Evolutionary conservation across 2,113 vertebrate species (phyloP).

Genomic region (Oryctolagus cuniculus): mOryCun1.1 NC_091433.1:165327501-165328000

Average conservation of each 20-base stretch:
- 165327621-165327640: background rate
- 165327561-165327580: background rate
- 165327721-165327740: background rate
- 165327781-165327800: slow-evolving; percentile 25
- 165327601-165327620: background rate
- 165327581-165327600: slow-evolving; percentile 5
- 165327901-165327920: background rate
- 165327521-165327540: background rate
- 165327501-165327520: background rate
- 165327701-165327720: slow-evolving; percentile 35
- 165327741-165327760: background rate
- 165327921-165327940: background rate
- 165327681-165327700: background rate
- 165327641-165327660: background rate
- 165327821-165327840: background rate
- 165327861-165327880: slow-evolving; percentile 31
- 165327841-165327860: slow-evolving; percentile 32
- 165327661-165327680: background rate
- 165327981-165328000: background rate
- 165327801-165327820: background rate
- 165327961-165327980: background rate
- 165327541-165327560: background rate
- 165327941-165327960: background rate
- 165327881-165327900: background rate
- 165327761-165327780: background rate